Evolutionary conservation across 2,888 invertebrate genomes (phyloP), one percentile per base, ranked within the genome.

Genomic region (Psylliodes chrysocephalus): DNA sequence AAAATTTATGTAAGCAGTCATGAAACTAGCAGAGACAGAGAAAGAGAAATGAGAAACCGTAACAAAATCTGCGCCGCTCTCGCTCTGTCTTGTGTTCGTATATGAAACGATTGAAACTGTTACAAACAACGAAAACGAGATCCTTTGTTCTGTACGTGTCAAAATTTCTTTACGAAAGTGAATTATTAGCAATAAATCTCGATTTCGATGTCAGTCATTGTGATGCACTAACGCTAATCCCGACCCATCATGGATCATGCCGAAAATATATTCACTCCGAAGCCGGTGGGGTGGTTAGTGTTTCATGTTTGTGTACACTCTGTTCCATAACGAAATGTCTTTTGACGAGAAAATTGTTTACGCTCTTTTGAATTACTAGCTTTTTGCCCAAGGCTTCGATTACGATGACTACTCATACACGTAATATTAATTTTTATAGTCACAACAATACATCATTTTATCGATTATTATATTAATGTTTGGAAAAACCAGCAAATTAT

Each of bases 171-270:
- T 78, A 46, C 76, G 73, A 81, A 81, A 81, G 82, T 82, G 82
- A 83, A 82, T 81, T 82, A 83, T 82, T 82, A 81, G 82, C 76
- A 79, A 82, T 82, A 82, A 82, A 82, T 83, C 82, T 81, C 81
- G 81, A 81, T 80, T 47, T 47, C 77, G 78, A 76, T 81, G 82
- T 82, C 82, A 81, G 77, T 82, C 80, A 82, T 79, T 79, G 69
- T 69, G 60, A 64, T 66, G 63, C 30, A 60, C 42, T 25, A 54
- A 64, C 54, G 42, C 17, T 54, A 42, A 54, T 54, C 42, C 28
- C n/a, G 28, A 42, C 22, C 28, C 35, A 30, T 25, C 35, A 35
- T 12, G 18, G 33, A 33, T 18, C 52, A 52, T 3, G 12, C 10
- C 19, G 18, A 53, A 53, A 53, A 30, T 49, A 30, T 53, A 14